Evolutionary conservation across 2,888 invertebrate species (phyloP), one percentile per base, ranked within the genome.

Genomic region (Trimorus sp.): DNA sequence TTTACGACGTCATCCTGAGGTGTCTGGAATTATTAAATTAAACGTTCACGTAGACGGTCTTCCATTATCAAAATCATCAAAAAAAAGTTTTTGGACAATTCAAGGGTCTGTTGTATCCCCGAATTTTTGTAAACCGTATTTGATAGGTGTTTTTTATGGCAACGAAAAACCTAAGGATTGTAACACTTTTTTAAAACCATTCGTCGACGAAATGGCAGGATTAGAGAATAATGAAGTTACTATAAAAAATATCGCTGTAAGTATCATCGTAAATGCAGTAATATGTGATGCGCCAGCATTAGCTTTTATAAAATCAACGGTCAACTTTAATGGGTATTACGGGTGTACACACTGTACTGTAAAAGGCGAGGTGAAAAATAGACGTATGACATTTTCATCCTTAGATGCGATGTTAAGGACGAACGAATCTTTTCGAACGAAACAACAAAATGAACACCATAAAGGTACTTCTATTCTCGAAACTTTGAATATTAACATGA

Each of bases 11-110:
- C 42, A 54, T 26, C 6, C 9, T 58, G 5, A 4, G 7, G 14
- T 16, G 26, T 16, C 42, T 16, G n/a, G 2, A 4, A 15, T 5
- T 42, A 62, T 71, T 42, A 7, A 11, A 7, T 12, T 71, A 12
- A 73, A 73, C n/a, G 51, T 71, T 11, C 60, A 62, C 26, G 26
- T 71, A 15, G 71, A 71, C 37, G 71, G 71, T 8, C 62, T 73
- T 45, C 73, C 73, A 5, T 16, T 60, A 7, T 40, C 36, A 3
- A 60, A 60, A 60, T 60, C 54, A n/a, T 73, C 56, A 7, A 8
- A n/a, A 14, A 11, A 26, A 14, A 45, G 36, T 12, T 63, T 62
- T 37, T 62, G 54, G 12, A 62, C 63, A 2, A 73, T 73, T 9
- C 73, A 63, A 56, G 73, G 40, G 48, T n/a, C 6, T 11, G 63